Conservation (phyloP, 2,113 vertebrate genomes). For the Cheilinus undulatus region DNA sequence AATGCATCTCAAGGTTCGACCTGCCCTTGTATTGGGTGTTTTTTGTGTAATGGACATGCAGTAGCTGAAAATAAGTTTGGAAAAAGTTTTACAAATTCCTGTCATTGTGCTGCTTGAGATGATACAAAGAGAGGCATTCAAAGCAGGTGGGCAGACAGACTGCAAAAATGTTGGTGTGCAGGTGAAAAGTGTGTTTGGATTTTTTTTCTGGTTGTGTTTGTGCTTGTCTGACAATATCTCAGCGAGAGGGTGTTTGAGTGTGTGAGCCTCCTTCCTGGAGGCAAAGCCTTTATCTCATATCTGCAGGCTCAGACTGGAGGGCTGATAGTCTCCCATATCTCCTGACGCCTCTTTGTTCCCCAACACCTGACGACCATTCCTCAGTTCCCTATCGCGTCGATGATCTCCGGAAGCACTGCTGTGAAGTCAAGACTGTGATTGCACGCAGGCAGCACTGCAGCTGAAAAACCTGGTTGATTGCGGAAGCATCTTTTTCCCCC, state of each 20-base stretch:
- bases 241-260: conserved; percentile 36
- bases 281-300: conserved; percentile 76
- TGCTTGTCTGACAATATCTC: conserved; percentile 34
- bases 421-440: conserved; percentile 55
- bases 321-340: conserved; percentile 70
- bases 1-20: neutral
- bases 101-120: conserved; percentile 1
- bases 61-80: neutral
- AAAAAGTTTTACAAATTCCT: conserved; percentile 2
- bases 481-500: conserved; percentile 10
- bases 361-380: conserved; percentile 71
- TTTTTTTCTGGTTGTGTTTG: conserved; percentile 31
- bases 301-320: conserved; percentile 76
- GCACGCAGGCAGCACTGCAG: conserved; percentile 30
- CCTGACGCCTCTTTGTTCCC: conserved; percentile 77
- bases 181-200: conserved; percentile 12
- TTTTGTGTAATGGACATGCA: neutral
- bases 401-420: conserved; percentile 67
- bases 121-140: conserved; percentile 12
- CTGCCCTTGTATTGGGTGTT: neutral
- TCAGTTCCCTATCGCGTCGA: conserved; percentile 51
- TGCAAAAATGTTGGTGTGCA: conserved; percentile 14
- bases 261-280: conserved; percentile 48
- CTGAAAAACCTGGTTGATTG: conserved; percentile 43
- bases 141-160: conserved; percentile 23